Conservation (phyloP, 2,797 vertebrate genomes). For the Scolopax rusticola region DNA sequence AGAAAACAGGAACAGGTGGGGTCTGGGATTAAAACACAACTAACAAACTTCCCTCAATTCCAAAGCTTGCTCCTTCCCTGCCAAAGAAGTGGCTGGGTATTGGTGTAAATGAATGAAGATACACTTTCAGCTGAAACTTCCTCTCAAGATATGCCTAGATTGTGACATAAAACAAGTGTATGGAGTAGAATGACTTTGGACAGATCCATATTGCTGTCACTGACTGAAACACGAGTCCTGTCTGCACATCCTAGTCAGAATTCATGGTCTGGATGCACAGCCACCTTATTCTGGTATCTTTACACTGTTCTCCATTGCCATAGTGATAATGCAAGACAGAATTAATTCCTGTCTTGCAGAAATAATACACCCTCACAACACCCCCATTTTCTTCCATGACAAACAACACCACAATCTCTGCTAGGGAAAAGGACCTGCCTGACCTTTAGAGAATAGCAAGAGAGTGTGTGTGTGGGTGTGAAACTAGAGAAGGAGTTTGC, state of each 20-base stretch:
- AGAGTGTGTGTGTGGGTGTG: neutral
- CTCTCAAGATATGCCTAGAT: neutral
- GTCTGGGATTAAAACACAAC: neutral
- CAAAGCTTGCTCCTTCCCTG: neutral
- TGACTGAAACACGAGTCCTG: neutral
- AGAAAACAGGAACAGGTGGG: neutral
- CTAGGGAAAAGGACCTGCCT: neutral
- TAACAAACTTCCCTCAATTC: neutral
- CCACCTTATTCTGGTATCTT: neutral
- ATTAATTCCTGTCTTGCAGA: too few species aligned
- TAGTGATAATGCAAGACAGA: neutral
- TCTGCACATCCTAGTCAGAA: neutral
- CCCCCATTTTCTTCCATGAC: neutral
- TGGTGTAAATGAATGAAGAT: neutral
- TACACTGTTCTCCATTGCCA: neutral
- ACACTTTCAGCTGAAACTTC: neutral
- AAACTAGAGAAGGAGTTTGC: too few species aligned
- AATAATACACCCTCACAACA: neutral
- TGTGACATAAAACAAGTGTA: neutral
- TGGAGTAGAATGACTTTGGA: neutral
- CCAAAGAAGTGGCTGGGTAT: neutral
- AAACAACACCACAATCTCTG: neutral
- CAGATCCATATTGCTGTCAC: fast-evolving
- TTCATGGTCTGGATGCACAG: neutral
- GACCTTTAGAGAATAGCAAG: neutral